Evolutionary conservation across 2,797 vertebrate genomes (phyloP), one percentile per base, ranked within the genome.

Genomic region (Xyrichtys novacula): DNA sequence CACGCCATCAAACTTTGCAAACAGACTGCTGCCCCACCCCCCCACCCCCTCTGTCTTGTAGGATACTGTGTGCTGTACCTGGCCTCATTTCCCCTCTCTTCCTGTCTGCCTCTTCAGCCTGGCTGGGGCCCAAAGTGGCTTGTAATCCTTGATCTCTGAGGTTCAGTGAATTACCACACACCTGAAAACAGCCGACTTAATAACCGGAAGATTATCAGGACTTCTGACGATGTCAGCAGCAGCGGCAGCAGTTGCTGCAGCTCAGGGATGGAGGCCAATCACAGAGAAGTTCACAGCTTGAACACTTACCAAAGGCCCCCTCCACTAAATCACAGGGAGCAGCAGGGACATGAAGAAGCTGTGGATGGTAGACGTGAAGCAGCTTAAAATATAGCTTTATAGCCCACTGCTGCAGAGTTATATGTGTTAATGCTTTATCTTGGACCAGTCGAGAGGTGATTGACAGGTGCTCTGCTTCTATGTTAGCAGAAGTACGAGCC

Each of bases 171-270:
- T 91, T 87, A 90, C 79, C 73, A 78, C 85, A 89, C 72, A 68
- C 65, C 79, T 58, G 68, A 87, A 91, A 87, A 87, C 85, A 88
- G 90, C 81, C 82, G 75, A 86, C 85, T 89, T 85, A 79, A 86
- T 85, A 85, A 89, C 83, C 54, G 19, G 71, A 78, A 91, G 85
- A 91, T 91, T 89, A 92, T 86, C 71, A 56, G 74, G 69, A 70
- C 78, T 89, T 91, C 63, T 88, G 80, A 88, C 82, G 78, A 85
- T 79, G 86, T 92, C 89, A 91, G 90, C 90, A 90, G 84, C 74
- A 79, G 65, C 78, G 71, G 67, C 57, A 59, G 88, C 86, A 84
- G 84, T 72, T 80, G 70, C 80, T 65, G 74, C 58, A 62, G 81
- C 36, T 71, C 44, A 54, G 49, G 59, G 39, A 78, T 12, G 71